Percentiles rank a stretch among this genome's conserved stretches.
These are phyloP conservation scores for Platycercus adscitus DNA, from an alignment of 2,113 vertebrate species.

Conservation along the genomic window DNA sequence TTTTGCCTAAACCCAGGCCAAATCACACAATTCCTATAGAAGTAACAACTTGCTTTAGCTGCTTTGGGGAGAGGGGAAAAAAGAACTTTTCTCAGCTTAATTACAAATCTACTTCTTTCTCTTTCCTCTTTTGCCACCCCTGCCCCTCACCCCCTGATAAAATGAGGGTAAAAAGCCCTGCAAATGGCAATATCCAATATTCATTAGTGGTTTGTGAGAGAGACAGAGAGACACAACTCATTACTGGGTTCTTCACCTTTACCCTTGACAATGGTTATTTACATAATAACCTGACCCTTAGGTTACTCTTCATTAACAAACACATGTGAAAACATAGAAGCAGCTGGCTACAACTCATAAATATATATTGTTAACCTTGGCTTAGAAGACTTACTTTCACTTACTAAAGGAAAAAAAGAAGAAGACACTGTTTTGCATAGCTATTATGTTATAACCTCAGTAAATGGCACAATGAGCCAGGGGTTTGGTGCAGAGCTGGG, in stretches of 20 bases:
- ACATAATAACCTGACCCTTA: slow-evolving; percentile 84
- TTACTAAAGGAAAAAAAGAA: not conserved
- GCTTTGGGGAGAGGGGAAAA: not conserved
- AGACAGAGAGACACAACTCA: slow-evolving; percentile 67
- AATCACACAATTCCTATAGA: not conserved
- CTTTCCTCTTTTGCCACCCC: not conserved
- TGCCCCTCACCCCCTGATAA: slow-evolving; percentile 37
- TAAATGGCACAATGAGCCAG: slow-evolving; percentile 5
- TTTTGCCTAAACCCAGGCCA: not conserved
- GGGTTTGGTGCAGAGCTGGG: not conserved
- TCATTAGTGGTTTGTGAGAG: slow-evolving; percentile 66
- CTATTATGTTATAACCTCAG: slow-evolving; percentile 21
- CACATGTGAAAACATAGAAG: slow-evolving; percentile 74
- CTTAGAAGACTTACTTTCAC: slow-evolving; percentile 64
- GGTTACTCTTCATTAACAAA: slow-evolving; percentile 86
- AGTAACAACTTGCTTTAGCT: not conserved
- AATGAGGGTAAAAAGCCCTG: slow-evolving; percentile 58
- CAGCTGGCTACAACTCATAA: slow-evolving; percentile 76
- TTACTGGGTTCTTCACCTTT: slow-evolving; percentile 82
- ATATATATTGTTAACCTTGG: slow-evolving; percentile 74
- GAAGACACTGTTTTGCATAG: slow-evolving; percentile 41
- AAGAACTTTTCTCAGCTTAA: slow-evolving; percentile 33
- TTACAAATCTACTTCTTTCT: slow-evolving; percentile 41
- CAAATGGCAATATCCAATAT: slow-evolving; percentile 66
- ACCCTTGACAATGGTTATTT: slow-evolving; percentile 80